Evolutionary conservation across 2,797 vertebrate species (phyloP).

Genomic region (Margarornis squamiger): DNA sequence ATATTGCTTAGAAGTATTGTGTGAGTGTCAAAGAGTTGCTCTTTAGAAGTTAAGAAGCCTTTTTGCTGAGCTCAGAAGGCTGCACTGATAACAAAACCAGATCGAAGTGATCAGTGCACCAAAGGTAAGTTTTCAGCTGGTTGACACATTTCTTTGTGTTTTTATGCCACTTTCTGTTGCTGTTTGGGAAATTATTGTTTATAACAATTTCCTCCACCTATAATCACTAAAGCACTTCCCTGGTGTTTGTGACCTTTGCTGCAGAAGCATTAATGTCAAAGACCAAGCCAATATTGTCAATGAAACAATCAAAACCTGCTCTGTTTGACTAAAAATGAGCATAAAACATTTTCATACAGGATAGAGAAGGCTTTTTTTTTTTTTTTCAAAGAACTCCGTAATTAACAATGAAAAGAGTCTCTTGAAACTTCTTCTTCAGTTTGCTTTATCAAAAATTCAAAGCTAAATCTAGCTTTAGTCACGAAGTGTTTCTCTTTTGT

Average conservation of each 20-base stretch:
- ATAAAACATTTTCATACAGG: constrained; percentile 20
- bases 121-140: not conserved
- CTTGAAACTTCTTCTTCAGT: constrained; percentile 39
- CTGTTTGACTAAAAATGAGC: constrained; percentile 19
- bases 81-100: not conserved
- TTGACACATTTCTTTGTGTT: not conserved
- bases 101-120: not conserved
- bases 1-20: not conserved
- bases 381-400: not conserved
- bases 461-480: constrained; percentile 43
- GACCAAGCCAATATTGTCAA: not conserved
- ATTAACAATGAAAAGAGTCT: constrained; percentile 50
- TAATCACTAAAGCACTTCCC: not conserved
- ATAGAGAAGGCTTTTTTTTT: not conserved
- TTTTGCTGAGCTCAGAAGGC: not conserved
- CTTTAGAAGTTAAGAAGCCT: not conserved
- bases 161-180: not conserved
- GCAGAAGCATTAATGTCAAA: not conserved
- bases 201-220: not conserved
- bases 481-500: constrained; percentile 22
- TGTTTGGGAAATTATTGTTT: not conserved
- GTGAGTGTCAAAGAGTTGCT: not conserved
- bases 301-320: constrained; percentile 12
- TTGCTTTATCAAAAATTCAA: constrained; percentile 49
- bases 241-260: not conserved